phyloP scores from a whole-genome alignment of 2,888 invertebrate species.

The Teleiodes luculella region DNA sequence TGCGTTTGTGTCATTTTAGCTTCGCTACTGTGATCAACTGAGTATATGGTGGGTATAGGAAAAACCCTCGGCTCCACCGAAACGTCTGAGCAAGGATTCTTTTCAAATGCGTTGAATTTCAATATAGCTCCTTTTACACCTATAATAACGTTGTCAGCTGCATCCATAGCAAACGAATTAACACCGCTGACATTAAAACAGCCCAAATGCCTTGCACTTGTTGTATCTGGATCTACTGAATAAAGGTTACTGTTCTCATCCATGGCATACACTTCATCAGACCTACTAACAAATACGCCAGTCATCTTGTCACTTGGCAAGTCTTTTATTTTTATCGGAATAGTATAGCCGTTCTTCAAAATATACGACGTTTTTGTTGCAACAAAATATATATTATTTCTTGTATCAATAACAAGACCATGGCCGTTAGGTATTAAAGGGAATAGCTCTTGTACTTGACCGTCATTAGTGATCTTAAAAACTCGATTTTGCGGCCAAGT shows the following conservation, averaged over 20 bases:
- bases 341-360: conserved; percentile 43
- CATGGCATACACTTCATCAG: conserved; percentile 64
- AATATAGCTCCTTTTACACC: conserved; percentile 57
- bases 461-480: conserved; percentile 55
- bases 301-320: conserved; percentile 61
- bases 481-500: conserved; percentile 72
- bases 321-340: conserved; percentile 63
- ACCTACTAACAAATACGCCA: conserved; percentile 59
- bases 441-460: conserved; percentile 54
- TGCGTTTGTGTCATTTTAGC: neutral
- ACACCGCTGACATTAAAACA: conserved; percentile 55
- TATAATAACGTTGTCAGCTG: conserved; percentile 59
- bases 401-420: conserved; percentile 58
- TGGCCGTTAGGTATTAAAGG: conserved; percentile 63
- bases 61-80: neutral
- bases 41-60: neutral
- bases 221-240: conserved; percentile 49
- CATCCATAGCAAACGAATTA: conserved; percentile 65
- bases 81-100: conserved; percentile 42
- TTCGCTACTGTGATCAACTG: neutral
- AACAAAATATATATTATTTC: conserved; percentile 64
- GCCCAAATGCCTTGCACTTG: conserved; percentile 51
- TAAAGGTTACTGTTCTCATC: conserved; percentile 65
- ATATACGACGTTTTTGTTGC: conserved; percentile 64
- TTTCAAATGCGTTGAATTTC: conserved; percentile 55